Conservation (phyloP, 2,888 invertebrate species). For the Cheilosia variabilis region DNA sequence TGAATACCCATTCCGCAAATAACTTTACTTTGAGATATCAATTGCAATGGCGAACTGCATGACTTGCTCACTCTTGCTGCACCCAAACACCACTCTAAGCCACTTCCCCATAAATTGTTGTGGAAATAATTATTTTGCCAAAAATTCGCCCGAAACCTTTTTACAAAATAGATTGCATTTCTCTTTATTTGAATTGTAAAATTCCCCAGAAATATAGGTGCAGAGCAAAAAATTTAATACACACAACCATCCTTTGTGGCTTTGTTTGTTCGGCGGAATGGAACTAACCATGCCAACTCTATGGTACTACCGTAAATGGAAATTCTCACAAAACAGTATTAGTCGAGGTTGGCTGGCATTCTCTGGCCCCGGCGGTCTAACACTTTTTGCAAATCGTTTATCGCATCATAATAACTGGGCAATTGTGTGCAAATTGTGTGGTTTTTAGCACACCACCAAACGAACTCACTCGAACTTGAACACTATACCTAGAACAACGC, state of each 20-base stretch:
- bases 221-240: background rate
- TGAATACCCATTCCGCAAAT: too few relatives aligned
- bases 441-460: slow-evolving; percentile 34
- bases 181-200: slow-evolving; percentile 26
- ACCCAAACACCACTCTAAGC: background rate
- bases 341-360: slow-evolving; percentile 13
- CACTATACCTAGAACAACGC: background rate
- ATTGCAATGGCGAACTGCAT: too few relatives aligned
- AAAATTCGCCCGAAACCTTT: slow-evolving; percentile 11
- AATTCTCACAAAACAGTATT: slow-evolving; percentile 22
- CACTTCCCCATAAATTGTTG: background rate
- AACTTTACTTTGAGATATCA: background rate
- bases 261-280: background rate
- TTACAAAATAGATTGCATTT: slow-evolving; percentile 32
- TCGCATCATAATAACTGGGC: slow-evolving; percentile 67
- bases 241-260: background rate
- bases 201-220: background rate
- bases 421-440: slow-evolving; percentile 70
- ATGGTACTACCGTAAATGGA: slow-evolving; percentile 9
- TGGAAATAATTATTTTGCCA: slow-evolving; percentile 11
- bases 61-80: background rate
- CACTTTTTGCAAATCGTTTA: slow-evolving; percentile 42
- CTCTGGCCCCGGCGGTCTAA: background rate
- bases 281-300: background rate
- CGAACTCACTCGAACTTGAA: slow-evolving; percentile 2